These are phyloP conservation scores for Psophia crepitans DNA, from an alignment of 2,113 vertebrate species.

Conservation along the genomic window DNA sequence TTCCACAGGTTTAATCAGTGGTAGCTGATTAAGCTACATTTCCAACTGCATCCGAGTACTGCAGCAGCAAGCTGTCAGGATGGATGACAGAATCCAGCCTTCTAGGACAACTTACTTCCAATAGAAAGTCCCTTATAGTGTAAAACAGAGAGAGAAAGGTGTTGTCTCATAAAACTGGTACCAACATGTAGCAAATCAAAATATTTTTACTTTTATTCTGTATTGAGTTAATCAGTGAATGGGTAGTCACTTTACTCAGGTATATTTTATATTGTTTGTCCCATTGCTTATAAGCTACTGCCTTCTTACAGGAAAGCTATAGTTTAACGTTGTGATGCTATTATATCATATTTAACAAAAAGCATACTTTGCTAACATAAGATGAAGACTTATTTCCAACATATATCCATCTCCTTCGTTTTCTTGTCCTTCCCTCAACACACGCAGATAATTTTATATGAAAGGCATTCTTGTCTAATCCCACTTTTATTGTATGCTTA, in stretches of 20 bases:
- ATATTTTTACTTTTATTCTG: background rate
- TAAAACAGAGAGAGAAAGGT: background rate
- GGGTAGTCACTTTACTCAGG: background rate
- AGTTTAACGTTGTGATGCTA: background rate
- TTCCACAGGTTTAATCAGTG: background rate
- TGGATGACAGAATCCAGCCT: background rate
- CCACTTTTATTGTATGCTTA: constrained; percentile 17
- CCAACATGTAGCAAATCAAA: background rate
- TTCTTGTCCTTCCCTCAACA: background rate
- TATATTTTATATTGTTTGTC: background rate
- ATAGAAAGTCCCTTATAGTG: background rate
- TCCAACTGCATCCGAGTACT: background rate
- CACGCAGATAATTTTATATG: background rate
- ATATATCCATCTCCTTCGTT: background rate
- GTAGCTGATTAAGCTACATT: background rate
- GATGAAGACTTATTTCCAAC: background rate
- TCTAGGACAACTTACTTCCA: background rate
- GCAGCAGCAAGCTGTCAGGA: background rate
- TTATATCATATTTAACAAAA: background rate
- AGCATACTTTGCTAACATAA: background rate
- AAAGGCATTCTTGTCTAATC: constrained; percentile 3
- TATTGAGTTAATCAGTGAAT: background rate
- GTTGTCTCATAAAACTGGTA: background rate
- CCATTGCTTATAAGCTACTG: background rate
- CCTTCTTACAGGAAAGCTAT: background rate